These are phyloP conservation scores for Drosophila paramelanica DNA, from an alignment of 2,888 invertebrate species.

Conservation along the genomic window DNA sequence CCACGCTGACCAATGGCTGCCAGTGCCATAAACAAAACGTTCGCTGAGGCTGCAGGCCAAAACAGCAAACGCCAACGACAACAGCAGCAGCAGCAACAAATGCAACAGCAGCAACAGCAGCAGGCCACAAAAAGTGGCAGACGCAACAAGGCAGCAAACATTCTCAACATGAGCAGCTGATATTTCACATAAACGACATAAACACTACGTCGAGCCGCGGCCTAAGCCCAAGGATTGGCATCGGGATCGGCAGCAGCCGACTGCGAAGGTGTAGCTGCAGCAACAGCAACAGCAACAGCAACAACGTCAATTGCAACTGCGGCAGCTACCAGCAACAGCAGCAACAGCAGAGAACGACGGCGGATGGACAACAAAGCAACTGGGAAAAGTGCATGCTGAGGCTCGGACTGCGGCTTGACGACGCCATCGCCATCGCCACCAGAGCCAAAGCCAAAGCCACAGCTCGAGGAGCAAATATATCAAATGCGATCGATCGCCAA, in stretches of 20 bases:
- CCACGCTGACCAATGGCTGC: constrained; percentile 73
- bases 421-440: constrained; percentile 64
- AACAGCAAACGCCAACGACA: constrained; percentile 49
- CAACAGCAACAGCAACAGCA: constrained; percentile 41
- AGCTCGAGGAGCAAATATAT: constrained; percentile 82
- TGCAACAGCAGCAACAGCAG: constrained; percentile 33
- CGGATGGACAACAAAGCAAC: constrained; percentile 78
- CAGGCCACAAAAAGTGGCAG: constrained; percentile 72
- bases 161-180: constrained; percentile 83
- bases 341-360: constrained; percentile 36
- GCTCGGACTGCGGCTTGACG: constrained; percentile 39
- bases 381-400: constrained; percentile 49
- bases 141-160: constrained; percentile 77
- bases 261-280: constrained; percentile 67
- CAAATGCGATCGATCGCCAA: constrained; percentile 83
- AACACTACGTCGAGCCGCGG: constrained; percentile 69
- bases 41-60: constrained; percentile 50
- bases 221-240: constrained; percentile 38
- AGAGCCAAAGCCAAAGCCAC: constrained; percentile 32
- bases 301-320: constrained; percentile 44
- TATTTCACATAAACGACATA: constrained; percentile 84
- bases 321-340: constrained; percentile 44
- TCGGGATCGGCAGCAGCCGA: constrained; percentile 11
- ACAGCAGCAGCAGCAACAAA: constrained; percentile 37
- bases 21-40: constrained; percentile 78